Evolutionary conservation across 53 echinoderm and acorn worm genomes (phyloP), one percentile per base, ranked within the genome.

Genomic region (Pentamera pediparva): DNA sequence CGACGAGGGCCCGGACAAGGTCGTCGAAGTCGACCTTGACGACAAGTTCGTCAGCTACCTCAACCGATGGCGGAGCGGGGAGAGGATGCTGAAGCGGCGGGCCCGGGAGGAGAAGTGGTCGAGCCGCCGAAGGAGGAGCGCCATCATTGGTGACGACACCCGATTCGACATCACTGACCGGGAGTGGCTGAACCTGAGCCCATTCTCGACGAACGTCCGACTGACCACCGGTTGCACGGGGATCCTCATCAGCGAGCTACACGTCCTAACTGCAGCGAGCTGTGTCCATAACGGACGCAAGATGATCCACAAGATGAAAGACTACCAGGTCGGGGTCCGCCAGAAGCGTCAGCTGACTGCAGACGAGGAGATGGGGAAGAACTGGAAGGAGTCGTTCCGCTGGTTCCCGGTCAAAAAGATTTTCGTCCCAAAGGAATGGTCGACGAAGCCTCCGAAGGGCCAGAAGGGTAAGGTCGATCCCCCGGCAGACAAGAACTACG

Each of bases 221-320:
- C 58, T 87, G 4, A 84, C 86, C 0, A 78, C 85, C 29, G 94
- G 87, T 20, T 93, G 94, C 57, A 81, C 89, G 6, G 93, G 94
- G 30, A 78, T 86, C 20, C 67, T 89, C 3, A 82, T 93, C 28
- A 81, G 79, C 8, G 77, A 84, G 8, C 65, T 62, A 29, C 81
- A 89, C 61, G 89, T 93, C 24, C 52, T 93, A 41, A 93, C 94
- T 33, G 87, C 94, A 2, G 94, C 94, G 4, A 89, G 89, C 26
- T 93, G 94, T 72, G 78, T 93, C 45, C 94, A 93, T 60, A 74
- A 86, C 56, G 89, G 94, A 8, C 70, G 60, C 10, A 78, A 56
- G 12, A 81, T 81, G 43, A 35, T 79, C 39, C 63, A 78, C n/a
- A 67, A 69, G 2, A 40, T 84, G 25, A 75, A 78, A 25, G 65